Evolutionary conservation across 53 echinoderm and acorn worm species (phyloP).

Genomic region (Henricia sp.): DNA sequence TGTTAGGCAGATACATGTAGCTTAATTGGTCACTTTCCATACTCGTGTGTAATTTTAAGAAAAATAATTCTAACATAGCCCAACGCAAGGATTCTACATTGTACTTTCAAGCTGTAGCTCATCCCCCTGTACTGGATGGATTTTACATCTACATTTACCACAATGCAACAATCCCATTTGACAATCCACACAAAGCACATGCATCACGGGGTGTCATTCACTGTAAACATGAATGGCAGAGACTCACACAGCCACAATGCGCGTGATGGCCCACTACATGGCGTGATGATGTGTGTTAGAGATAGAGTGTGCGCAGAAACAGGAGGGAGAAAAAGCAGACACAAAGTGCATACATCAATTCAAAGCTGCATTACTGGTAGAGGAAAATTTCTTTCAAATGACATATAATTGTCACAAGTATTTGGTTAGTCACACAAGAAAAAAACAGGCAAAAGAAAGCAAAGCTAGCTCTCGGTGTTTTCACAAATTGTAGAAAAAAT

Average conservation of each 20-base stretch:
- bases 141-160: neutral
- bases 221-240: conserved; percentile 5
- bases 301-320: conserved; percentile 8
- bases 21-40: no score
- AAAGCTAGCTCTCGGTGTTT: no score
- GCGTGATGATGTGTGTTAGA: neutral
- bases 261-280: conserved; percentile 52
- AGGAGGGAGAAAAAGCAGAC: conserved; percentile 33
- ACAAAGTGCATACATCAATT: conserved; percentile 33
- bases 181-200: conserved; percentile 2
- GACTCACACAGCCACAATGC: conserved; percentile 59
- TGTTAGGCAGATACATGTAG: no score
- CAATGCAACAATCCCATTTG: neutral
- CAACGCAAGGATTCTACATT: no score
- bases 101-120: neutral
- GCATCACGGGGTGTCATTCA: conserved; percentile 5
- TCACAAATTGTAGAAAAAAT: no score
- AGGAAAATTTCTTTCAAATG: no score
- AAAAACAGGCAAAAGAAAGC: no score
- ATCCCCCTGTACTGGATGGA: neutral
- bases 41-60: no score
- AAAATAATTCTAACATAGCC: no score
- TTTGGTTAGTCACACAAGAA: no score
- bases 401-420: no score
- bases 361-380: no score